phyloP scores from a whole-genome alignment of 2,797 vertebrate genomes.

The Bradypus variegatus region DNA sequence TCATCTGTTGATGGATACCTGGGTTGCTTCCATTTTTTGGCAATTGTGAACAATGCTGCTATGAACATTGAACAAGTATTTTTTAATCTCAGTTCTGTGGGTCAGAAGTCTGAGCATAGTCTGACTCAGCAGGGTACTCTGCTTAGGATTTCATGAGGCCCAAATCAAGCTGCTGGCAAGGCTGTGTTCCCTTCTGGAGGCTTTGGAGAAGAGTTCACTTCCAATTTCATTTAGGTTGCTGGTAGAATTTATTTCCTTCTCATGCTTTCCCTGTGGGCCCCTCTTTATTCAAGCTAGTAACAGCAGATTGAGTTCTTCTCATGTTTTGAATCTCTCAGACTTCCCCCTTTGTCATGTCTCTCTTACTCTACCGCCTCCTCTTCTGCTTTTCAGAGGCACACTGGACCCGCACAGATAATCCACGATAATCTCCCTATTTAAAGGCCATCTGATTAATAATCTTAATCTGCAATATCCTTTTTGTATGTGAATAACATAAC shows the following conservation, averaged over 20 bases:
- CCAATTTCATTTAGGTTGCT: background rate
- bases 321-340: background rate
- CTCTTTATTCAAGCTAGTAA: background rate
- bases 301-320: background rate
- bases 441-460: background rate
- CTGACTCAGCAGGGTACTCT: background rate
- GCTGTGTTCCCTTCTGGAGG: background rate
- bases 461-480: background rate
- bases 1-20: no score
- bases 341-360: background rate
- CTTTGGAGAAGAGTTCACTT: background rate
- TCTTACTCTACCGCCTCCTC: background rate
- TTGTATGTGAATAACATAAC: background rate
- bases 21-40: no score
- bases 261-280: background rate
- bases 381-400: background rate
- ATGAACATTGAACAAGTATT: no score
- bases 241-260: background rate
- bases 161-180: background rate
- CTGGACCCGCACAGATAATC: background rate
- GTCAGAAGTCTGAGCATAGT: background rate
- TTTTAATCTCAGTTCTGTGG: background rate
- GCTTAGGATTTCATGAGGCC: background rate
- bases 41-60: no score
- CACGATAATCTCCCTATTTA: background rate